Evolutionary conservation across 2,797 vertebrate species (phyloP).

Genomic region (Zenarchopterus dispar): DNA sequence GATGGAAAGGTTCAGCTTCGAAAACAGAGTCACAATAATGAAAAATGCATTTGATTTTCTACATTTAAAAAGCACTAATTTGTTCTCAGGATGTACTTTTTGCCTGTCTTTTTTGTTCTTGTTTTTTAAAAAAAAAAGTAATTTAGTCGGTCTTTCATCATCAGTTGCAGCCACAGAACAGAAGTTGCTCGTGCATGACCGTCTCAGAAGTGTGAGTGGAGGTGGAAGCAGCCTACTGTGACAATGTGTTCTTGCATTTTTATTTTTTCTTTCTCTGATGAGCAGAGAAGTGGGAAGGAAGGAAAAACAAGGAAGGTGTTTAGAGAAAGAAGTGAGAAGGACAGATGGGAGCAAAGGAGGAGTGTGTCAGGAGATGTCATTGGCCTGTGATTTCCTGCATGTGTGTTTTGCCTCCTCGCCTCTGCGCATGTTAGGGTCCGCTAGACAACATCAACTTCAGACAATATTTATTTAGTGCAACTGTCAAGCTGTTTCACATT

Average conservation of each 20-base stretch:
- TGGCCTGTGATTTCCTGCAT: slow-evolving; percentile 55
- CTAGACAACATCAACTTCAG: slow-evolving; percentile 60
- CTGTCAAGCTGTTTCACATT: slow-evolving; percentile 35
- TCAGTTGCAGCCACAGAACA: slow-evolving; percentile 8
- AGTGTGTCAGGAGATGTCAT: slow-evolving; percentile 47
- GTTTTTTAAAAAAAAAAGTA: not conserved
- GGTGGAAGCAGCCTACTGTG: slow-evolving; percentile 69
- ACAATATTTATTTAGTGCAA: slow-evolving; percentile 53
- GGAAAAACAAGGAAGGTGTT: slow-evolving; percentile 59
- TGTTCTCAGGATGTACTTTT: not conserved
- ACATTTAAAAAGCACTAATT: not conserved
- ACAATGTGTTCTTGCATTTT: slow-evolving; percentile 74
- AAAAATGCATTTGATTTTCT: not conserved
- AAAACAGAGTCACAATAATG: no score
- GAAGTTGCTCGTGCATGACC: slow-evolving; percentile 43
- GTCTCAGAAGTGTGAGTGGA: slow-evolving; percentile 67
- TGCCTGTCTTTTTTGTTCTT: not conserved
- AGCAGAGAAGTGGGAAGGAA: slow-evolving; percentile 59
- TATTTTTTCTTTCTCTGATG: slow-evolving; percentile 59
- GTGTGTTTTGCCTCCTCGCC: slow-evolving; percentile 33
- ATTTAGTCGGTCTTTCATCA: slow-evolving; percentile 7
- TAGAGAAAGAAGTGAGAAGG: slow-evolving; percentile 67
- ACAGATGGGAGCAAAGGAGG: slow-evolving; percentile 59
- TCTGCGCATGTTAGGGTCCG: slow-evolving; percentile 31
- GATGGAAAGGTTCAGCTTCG: no score